Evolutionary conservation across 2,113 vertebrate species (phyloP), one percentile per base, ranked within the genome.

Genomic region (Myocastor coypus): DNA sequence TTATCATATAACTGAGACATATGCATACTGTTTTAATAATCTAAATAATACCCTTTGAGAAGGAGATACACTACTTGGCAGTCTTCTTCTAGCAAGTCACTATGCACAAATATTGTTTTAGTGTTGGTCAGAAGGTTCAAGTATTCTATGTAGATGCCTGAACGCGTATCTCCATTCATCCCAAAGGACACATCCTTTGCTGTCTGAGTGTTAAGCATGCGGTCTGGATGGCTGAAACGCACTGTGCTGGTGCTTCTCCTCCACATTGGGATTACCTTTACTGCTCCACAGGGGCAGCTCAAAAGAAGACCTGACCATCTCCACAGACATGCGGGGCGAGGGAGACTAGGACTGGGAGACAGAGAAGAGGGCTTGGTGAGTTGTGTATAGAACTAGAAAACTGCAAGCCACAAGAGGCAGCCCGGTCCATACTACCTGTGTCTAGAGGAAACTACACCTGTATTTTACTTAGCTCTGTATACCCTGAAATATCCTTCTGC

Each of bases 401-500:
- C 3, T n/a, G 19, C 19, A 80, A 59, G 40, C 3, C 61, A 4
- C 52, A 78, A 80, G 52, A 46, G 37, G 66, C 16, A 19, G 13
- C 7, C 50, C 40, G 80, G 46, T 42, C 28, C 14, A 17, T 20
- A 16, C 34, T 26, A 37, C 10, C 50, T 46, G 2, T 64, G n/a
- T n/a, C 46, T 17, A 78, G 81, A 69, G 71, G 30, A 42, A 81
- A 85, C 52, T 82, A 16, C n/a, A 82, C 40, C 75, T 73, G n/a
- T n/a, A 34, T 83, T 81, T 92, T 75, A 84, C 46, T 40, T 8
- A 73, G 24, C 50, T 92, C 11, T 50, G 77, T 40, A 30, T 59
- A 94, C 95, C 86, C 93, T 46, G 19, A 57, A 5, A 61, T 6
- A 59, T 32, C 69, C 96, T 96, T 78, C 68, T 57, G 87, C 71